These are phyloP conservation scores for Gulo gulo DNA, from an alignment of 2,113 vertebrate species.

Conservation along the genomic window DNA sequence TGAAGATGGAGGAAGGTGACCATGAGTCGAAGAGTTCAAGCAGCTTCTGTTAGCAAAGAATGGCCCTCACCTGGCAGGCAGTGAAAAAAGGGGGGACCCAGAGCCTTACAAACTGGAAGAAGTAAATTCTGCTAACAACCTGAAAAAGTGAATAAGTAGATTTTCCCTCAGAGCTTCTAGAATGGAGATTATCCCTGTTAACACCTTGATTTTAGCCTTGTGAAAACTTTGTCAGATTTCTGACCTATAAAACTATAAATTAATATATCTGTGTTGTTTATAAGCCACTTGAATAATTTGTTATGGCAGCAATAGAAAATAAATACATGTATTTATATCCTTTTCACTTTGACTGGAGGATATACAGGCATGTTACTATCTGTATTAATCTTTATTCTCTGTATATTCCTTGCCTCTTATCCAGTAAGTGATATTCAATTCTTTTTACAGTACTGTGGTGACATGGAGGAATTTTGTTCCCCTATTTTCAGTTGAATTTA, in stretches of 20 bases:
- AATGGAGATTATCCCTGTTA: neutral
- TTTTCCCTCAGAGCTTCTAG: neutral
- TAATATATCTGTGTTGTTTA: neutral
- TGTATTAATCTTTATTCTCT: neutral
- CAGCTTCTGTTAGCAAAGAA: neutral
- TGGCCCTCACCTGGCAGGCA: accelerated
- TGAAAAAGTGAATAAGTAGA: neutral
- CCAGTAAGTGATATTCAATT: neutral
- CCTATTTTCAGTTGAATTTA: neutral
- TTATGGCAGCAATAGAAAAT: neutral
- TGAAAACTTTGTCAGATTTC: neutral
- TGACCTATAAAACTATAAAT: neutral
- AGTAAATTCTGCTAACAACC: neutral
- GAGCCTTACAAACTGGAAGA: neutral
- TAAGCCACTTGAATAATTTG: neutral
- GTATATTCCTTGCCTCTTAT: neutral
- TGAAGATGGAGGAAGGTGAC: neutral
- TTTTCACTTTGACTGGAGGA: neutral
- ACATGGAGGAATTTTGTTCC: neutral
- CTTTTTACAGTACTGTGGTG: neutral
- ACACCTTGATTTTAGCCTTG: neutral
- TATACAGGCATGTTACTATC: neutral
- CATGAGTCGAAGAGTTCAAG: too few species aligned
- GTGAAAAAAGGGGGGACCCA: neutral
- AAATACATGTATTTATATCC: neutral